Base-by-base conservation (phyloP, 2,797 vertebrate genomes). In the Valencia hispanica region DNA sequence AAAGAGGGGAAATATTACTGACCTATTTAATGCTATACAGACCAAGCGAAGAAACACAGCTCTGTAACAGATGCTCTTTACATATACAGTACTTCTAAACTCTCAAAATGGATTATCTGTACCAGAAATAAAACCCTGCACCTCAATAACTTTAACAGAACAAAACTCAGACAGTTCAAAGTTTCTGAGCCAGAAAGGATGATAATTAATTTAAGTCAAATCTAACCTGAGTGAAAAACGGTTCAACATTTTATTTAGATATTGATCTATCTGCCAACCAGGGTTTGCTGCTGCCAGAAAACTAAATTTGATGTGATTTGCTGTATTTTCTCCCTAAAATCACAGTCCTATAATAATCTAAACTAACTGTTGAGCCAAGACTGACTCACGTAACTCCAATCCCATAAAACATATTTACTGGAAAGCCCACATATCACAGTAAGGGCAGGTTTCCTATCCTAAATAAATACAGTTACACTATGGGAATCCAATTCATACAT, bases 141-240 rank as follows among this genome's bases (percentile, higher is more conserved):
- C 70, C 89, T 91, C 94, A 94, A 85, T 86, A 91, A 92, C 90
- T 89, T 93, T 88, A 91, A 92, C 90, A 91, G 78, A 86, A 80
- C 80, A 80, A 89, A 94, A 92, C 88, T 85, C 80, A 85, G 88
- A 90, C 88, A 85, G 89, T 89, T 89, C 86, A 88, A 84, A 72
- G 84, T 87, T 87, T 86, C 75, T 15, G 81, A 88, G 92, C 91
- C 92, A 93, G 86, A 84, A 74, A 86, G 73, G 88, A 90, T 91
- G 90, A 94, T 92, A 92, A 93, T 93, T 85, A 86, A 82, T 91
- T 92, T 84, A 89, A 93, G 91, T 93, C 89, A 92, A 93, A 94
- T 93, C 87, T 80, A 91, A 92, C 91, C 89, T 75, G 88, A 92
- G 88, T 91, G 89, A 92, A 92, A 94, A 94, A 92, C 90, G 86